phyloP scores from a whole-genome alignment of 2,888 invertebrate species.

The Agrochola macilenta region DNA sequence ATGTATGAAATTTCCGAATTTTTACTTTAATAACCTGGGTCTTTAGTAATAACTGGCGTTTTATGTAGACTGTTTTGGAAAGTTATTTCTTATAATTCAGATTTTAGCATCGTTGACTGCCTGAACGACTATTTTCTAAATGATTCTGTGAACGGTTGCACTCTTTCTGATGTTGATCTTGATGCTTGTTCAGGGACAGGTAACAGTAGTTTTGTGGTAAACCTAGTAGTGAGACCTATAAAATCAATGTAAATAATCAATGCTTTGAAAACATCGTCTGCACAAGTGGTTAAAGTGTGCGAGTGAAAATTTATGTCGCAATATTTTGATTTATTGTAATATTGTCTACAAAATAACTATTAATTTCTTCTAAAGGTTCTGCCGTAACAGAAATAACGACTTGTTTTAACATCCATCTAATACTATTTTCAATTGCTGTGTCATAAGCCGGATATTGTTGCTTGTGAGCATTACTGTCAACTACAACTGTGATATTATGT shows the following conservation, averaged over 20 bases:
- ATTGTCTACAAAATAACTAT: too few species aligned
- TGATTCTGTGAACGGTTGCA: neutral
- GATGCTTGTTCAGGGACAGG: neutral
- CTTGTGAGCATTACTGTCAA: neutral
- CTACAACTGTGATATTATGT: neutral
- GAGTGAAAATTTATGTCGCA: neutral
- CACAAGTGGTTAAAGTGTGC: neutral
- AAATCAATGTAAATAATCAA: too few species aligned
- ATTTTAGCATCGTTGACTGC: neutral
- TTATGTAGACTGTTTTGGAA: conserved; percentile 45
- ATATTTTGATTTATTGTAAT: neutral
- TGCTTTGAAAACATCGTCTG: neutral
- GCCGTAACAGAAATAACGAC: neutral
- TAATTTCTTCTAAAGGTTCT: neutral
- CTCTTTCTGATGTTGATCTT: neutral
- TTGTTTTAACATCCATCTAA: neutral
- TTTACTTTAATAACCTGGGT: conserved; percentile 47
- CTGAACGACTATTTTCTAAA: neutral
- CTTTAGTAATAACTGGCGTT: conserved; percentile 42
- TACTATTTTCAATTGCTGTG: neutral
- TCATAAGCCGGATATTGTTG: neutral
- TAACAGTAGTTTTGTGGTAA: neutral
- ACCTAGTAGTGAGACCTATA: too few species aligned
- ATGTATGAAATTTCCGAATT: conserved; percentile 69
- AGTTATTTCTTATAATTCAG: conserved; percentile 26